These are phyloP conservation scores for Siniperca scherzeri DNA, from an alignment of 2,797 vertebrate species.

Conservation along the genomic window DNA sequence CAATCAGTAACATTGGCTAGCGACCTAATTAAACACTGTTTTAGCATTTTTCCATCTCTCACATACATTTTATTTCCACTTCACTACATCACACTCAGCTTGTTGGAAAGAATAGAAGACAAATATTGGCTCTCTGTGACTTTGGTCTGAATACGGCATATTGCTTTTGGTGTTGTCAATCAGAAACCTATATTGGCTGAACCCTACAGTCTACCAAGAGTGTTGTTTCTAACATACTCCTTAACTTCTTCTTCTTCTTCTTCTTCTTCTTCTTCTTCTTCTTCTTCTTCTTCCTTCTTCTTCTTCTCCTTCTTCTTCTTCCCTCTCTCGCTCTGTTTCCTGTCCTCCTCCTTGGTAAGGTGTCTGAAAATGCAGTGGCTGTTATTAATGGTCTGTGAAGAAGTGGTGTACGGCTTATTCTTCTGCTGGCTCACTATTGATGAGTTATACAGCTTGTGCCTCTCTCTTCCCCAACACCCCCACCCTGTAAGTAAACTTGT, in stretches of 20 bases:
- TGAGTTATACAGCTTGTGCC: slow-evolving; percentile 50
- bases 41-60: neutral
- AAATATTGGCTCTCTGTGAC: slow-evolving; percentile 5
- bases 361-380: slow-evolving; percentile 31
- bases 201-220: neutral
- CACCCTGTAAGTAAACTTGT: slow-evolving; percentile 71
- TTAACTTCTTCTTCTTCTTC: neutral
- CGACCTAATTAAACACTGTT: neutral
- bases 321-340: neutral
- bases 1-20: too few relatives aligned
- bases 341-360: slow-evolving; percentile 9
- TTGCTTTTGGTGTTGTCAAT: slow-evolving; percentile 15
- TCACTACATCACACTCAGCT: neutral
- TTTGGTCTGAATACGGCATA: slow-evolving; percentile 3
- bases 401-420: slow-evolving; percentile 47
- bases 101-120: neutral
- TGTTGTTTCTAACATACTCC: neutral
- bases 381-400: slow-evolving; percentile 71
- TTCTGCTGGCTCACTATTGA: slow-evolving; percentile 69
- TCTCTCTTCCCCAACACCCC: neutral
- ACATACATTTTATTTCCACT: neutral
- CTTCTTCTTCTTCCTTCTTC: neutral
- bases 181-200: neutral
- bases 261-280: neutral
- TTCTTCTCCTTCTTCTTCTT: neutral